Evolutionary conservation across 2,888 invertebrate species (phyloP), one percentile per base, ranked within the genome.

Genomic region (Melieria picta): DNA sequence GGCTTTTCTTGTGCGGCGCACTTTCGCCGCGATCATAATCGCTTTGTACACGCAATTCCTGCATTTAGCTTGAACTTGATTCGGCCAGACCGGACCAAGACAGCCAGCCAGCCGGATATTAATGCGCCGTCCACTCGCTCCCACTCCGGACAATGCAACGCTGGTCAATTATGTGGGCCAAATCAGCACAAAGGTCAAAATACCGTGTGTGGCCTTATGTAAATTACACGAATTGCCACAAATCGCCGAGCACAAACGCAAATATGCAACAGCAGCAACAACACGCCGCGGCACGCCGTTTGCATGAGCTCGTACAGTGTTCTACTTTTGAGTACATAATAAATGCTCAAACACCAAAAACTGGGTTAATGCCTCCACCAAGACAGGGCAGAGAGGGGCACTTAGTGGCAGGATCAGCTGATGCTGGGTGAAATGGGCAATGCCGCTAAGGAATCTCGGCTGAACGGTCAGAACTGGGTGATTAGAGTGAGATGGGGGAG

Each of bases 11-110:
- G 5, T 43, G 68, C 71, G 65, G 64, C 60, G 75, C 16, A 13
- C 47, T 50, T 69, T 30, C 30, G 30, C 60, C 43, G 66, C 65
- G 77, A 75, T 77, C 74, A 75, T 79, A 74, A 79, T 79, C 75
- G 71, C 73, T 61, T 75, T 74, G 76, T 76, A 75, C 81, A 81
- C 81, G 80, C 80, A 79, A 78, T 75, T 74, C 76, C 63, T 69
- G 72, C 71, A 71, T 76, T 76, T 74, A 71, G 70, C 73, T 74
- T 77, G 77, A 77, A 77, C 77, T 77, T 77, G 77, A 74, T 72
- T 72, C 52, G 60, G 61, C 45, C 11, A 11, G 50, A 7, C 50
- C 11, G 50, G 50, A 50, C 52, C 13, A 5, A 52, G 52, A n/a
- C 52, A 52, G 9, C 10, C 30, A 30, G 30, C 30, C 9, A 52